These are phyloP conservation scores for Volucella inanis DNA, from an alignment of 2,888 invertebrate species.

Conservation along the genomic window DNA sequence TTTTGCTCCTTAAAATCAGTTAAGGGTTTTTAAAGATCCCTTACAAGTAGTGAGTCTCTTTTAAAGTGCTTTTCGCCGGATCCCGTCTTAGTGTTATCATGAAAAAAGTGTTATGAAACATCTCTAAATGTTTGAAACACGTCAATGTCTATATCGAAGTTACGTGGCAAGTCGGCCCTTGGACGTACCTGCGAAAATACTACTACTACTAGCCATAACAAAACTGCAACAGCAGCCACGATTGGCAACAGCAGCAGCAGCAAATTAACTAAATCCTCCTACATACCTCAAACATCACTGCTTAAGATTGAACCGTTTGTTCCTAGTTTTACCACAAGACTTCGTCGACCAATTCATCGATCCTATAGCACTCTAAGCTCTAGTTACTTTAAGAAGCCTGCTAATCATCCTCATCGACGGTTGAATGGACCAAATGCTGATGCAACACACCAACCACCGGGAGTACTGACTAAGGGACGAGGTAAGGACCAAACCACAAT, in stretches of 20 bases:
- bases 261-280: constrained; percentile 69
- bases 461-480: constrained; percentile 62
- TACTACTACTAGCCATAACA: constrained; percentile 47
- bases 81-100: constrained; percentile 31
- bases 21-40: not conserved
- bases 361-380: constrained; percentile 83
- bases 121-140: constrained; percentile 61
- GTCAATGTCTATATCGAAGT: constrained; percentile 81
- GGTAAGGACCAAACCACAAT: constrained; percentile 69
- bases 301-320: constrained; percentile 83
- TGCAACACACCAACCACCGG: constrained; percentile 4
- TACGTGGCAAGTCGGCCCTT: constrained; percentile 79
- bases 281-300: constrained; percentile 82
- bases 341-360: constrained; percentile 81
- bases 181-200: constrained; percentile 73
- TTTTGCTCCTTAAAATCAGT: constrained; percentile 7
- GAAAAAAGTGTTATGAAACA: constrained; percentile 69
- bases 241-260: constrained; percentile 54
- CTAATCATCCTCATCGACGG: constrained; percentile 53
- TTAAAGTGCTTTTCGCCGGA: not conserved
- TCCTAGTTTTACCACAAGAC: constrained; percentile 82
- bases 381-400: constrained; percentile 77
- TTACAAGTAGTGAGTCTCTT: not conserved
- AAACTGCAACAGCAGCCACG: constrained; percentile 72
- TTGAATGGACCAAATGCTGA: constrained; percentile 61